Evolutionary conservation across 2,888 invertebrate genomes (phyloP), one percentile per base, ranked within the genome.

Genomic region (Schizotus pectinicornis): DNA sequence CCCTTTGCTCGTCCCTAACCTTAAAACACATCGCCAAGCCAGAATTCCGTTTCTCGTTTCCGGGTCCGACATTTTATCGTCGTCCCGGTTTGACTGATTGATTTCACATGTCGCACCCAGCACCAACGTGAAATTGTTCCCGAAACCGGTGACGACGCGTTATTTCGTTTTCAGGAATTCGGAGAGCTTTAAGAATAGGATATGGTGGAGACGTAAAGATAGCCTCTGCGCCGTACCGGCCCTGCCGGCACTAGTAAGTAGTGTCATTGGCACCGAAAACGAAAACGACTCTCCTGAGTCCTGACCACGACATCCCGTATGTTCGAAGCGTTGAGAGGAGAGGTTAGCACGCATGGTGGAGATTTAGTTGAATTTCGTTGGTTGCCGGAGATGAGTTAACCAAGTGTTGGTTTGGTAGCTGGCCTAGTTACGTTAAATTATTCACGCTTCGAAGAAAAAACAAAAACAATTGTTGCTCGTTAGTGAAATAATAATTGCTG

Each of bases 171-270:
- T 35, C n/a, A 11, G 34, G 32, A 43, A 32, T 43, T 32, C 31
- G 12, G 12, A 43, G 13, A 43, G 43, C 43, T 32, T 43, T 43
- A 43, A 43, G 30, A 42, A 42, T 42, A 42, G 43, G 43, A 43
- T 42, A 11, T 43, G 8, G 43, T 9, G 12, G n/a, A 32, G 34
- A 43, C 34, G 11, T 32, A 43, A 43, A 31, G 32, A 43, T 43
- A 43, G 32, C 30, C 22, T 6, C n/a, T 22, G 22, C 22, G 22
- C 22, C 22, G 22, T 22, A 22, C 5, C 5, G 5, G 22, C 22
- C 22, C n/a, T n/a, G n/a, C n/a, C n/a, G n/a, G n/a, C n/a, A 6
- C 30, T 39, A 9, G 39, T 39, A n/a, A 14, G 32, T 2, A 42
- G 42, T 30, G 30, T 7, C 42, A 30, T 42, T 8, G 32, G 6